A percentile compares a stretch with the other conserved stretches of the same genome.
Conservation (phyloP, 1,140 invertebrate species). For the Meloidogyne floridensis region DNA sequence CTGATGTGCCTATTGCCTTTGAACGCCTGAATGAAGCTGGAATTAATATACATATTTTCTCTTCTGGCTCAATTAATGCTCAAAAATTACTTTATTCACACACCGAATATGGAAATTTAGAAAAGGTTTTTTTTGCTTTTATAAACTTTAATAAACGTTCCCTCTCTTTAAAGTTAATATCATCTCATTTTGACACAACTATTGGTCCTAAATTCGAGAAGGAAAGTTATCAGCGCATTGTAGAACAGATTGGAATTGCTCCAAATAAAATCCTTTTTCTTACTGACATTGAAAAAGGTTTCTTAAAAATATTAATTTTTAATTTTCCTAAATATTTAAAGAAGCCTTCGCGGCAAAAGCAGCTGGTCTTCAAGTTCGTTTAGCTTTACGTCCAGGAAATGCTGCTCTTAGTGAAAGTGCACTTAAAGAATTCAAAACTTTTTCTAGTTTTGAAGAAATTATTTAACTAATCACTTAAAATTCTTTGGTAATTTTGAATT, state of each 20-base stretch:
- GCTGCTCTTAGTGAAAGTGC: slow-evolving; percentile 73
- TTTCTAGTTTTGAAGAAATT: slow-evolving; percentile 63
- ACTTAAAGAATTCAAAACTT: slow-evolving; percentile 70
- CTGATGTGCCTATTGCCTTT: slow-evolving; percentile 78
- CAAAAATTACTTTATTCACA: slow-evolving; percentile 84
- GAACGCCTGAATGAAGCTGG: slow-evolving; percentile 74
- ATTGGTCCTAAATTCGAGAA: slow-evolving; percentile 78
- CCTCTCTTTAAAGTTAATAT: slow-evolving; percentile 71
- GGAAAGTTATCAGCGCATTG: slow-evolving; percentile 77
- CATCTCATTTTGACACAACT: slow-evolving; percentile 82
- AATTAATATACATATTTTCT: slow-evolving; percentile 82
- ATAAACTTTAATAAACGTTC: not conserved
- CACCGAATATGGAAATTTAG: slow-evolving; percentile 77
- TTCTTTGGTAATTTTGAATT: not conserved
- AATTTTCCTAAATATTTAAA: not conserved
- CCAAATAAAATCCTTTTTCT: slow-evolving; percentile 78
- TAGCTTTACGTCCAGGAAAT: slow-evolving; percentile 80
- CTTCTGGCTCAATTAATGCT: slow-evolving; percentile 84
- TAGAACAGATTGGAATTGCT: slow-evolving; percentile 72
- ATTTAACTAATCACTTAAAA: not conserved
- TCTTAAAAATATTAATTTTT: not conserved
- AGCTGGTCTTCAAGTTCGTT: slow-evolving; percentile 74
- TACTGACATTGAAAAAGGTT: slow-evolving; percentile 81
- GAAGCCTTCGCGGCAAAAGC: slow-evolving; percentile 76
- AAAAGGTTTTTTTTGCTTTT: slow-evolving; percentile 38